These are phyloP conservation scores for Plagodis pulveraria DNA, from an alignment of 2,888 invertebrate genomes.

Conservation along the genomic window DNA sequence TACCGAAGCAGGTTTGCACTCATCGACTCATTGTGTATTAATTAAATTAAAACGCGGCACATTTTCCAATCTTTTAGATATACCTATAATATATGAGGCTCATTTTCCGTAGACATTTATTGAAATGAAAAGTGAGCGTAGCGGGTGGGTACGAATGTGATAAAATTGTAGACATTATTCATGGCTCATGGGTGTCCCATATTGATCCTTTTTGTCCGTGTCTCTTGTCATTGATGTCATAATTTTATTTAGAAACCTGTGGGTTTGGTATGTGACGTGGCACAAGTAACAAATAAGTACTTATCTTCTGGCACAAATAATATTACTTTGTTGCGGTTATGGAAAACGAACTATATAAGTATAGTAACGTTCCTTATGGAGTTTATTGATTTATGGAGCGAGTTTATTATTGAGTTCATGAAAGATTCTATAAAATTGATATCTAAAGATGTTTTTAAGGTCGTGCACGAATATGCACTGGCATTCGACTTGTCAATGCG, in stretches of 20 bases:
- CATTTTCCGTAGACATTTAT: conserved; percentile 40
- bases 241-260: conserved; percentile 18
- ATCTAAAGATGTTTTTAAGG: too few relatives aligned
- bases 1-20: conserved; percentile 22
- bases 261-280: not conserved
- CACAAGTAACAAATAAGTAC: too few relatives aligned
- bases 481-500: too few relatives aligned
- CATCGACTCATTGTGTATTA: conserved; percentile 15
- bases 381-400: too few relatives aligned
- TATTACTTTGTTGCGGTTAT: too few relatives aligned
- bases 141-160: conserved; percentile 48
- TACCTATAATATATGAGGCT: not conserved
- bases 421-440: too few relatives aligned
- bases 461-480: too few relatives aligned
- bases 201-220: conserved; percentile 41
- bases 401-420: too few relatives aligned
- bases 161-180: conserved; percentile 59
- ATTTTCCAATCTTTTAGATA: conserved; percentile 8
- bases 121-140: conserved; percentile 51
- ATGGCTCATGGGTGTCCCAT: conserved; percentile 45
- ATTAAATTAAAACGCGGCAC: conserved; percentile 7
- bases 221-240: conserved; percentile 27
- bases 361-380: too few relatives aligned
- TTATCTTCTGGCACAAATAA: too few relatives aligned
- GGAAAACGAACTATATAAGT: too few relatives aligned